Evolutionary conservation across 2,888 invertebrate genomes (phyloP).

Genomic region (Drosophila paramelanica): DNA sequence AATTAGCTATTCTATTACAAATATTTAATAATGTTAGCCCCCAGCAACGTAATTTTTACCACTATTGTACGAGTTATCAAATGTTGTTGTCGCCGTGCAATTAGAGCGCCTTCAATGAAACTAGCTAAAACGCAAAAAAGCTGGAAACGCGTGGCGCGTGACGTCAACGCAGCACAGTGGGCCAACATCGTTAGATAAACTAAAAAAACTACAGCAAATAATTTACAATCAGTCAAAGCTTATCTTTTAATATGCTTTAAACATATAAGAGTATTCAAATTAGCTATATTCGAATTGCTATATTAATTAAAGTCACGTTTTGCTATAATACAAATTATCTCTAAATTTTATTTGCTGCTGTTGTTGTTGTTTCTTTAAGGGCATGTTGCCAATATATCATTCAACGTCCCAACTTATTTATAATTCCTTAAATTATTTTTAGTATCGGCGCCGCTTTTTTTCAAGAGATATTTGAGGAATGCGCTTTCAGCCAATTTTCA

Average conservation of each 20-base stretch:
- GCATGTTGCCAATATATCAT: neutral
- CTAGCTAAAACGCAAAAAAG: conserved; percentile 41
- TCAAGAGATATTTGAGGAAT: neutral
- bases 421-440: conserved; percentile 6
- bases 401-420: neutral
- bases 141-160: conserved; percentile 45
- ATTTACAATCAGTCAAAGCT: no score
- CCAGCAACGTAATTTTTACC: conserved; percentile 11
- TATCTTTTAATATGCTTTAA: no score
- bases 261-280: no score
- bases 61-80: conserved; percentile 12
- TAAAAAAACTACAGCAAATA: neutral
- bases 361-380: neutral
- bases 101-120: conserved; percentile 38
- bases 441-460: conserved; percentile 13
- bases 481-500: neutral
- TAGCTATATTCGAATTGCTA: neutral
- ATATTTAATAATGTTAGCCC: neutral
- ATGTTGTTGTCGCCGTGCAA: conserved; percentile 14
- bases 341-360: neutral
- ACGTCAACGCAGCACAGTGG: conserved; percentile 53
- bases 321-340: neutral
- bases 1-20: no score
- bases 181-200: neutral
- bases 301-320: neutral